A percentile compares a stretch with the other conserved stretches of the same genome.
These are phyloP conservation scores for Myzus persicae DNA, from an alignment of 1,140 invertebrate species.

Conservation along the genomic window DNA sequence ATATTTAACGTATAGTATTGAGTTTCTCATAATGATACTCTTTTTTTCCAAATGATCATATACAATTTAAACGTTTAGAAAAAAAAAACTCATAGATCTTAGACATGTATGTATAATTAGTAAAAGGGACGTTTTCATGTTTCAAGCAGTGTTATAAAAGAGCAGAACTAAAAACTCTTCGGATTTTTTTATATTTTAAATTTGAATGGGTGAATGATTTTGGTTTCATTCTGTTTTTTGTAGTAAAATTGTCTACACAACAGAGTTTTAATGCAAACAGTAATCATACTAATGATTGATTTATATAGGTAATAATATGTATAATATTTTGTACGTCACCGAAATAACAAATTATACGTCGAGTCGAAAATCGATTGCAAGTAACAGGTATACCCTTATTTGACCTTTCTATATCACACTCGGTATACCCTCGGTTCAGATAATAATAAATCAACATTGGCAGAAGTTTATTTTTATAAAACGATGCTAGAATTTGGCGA, in stretches of 20 bases:
- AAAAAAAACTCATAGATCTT: background rate
- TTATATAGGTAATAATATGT: background rate
- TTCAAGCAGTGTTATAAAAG: background rate
- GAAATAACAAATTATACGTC: background rate
- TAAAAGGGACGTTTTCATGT: background rate
- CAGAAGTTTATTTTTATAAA: constrained; percentile 6
- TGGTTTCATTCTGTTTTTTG: background rate
- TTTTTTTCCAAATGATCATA: background rate
- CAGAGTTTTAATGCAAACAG: background rate
- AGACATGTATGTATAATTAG: background rate
- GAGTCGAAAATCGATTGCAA: background rate
- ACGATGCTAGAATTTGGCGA: background rate
- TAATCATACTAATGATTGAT: background rate
- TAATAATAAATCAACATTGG: constrained; percentile 1
- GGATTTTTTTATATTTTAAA: background rate
- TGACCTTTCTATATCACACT: background rate
- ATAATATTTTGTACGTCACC: background rate
- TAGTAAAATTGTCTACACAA: background rate
- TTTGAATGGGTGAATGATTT: background rate
- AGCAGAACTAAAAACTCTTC: background rate
- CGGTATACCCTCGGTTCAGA: background rate
- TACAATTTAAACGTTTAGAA: background rate
- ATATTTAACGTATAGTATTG: background rate
- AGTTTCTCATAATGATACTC: background rate
- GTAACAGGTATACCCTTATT: background rate